phyloP scores from a whole-genome alignment of 2,888 invertebrate species.

The Lathronympha strigana region DNA sequence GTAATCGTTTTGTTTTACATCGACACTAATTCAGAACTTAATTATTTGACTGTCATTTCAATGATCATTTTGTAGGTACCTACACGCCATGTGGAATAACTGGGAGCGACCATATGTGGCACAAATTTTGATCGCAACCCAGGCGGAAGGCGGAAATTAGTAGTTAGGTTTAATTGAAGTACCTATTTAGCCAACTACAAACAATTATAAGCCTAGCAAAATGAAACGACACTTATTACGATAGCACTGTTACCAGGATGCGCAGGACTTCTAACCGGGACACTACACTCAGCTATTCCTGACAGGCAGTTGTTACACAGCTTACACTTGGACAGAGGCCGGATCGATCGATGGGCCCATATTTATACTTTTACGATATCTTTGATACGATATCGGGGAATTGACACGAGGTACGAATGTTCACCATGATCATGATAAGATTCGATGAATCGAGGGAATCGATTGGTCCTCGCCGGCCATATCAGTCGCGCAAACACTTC shows the following conservation, averaged over 20 bases:
- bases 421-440: conserved; percentile 82
- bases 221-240: conserved; percentile 49
- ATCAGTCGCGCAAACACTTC: conserved; percentile 80
- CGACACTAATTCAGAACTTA: conserved; percentile 55
- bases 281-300: conserved; percentile 42
- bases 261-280: conserved; percentile 32
- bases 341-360: conserved; percentile 83
- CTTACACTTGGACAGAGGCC: conserved; percentile 79
- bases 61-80: neutral
- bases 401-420: conserved; percentile 76
- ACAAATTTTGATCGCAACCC: conserved; percentile 4
- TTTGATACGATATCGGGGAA: conserved; percentile 79
- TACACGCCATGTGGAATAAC: neutral
- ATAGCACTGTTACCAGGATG: conserved; percentile 41
- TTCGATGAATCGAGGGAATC: conserved; percentile 71
- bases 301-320: conserved; percentile 71
- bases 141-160: conserved; percentile 17
- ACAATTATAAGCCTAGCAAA: conserved; percentile 14
- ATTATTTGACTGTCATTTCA: conserved; percentile 44
- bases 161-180: conserved; percentile 23
- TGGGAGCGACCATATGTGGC: neutral
- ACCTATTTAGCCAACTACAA: conserved; percentile 23
- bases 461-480: conserved; percentile 75
- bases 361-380: conserved; percentile 84
- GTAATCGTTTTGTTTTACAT: conserved; percentile 65